A percentile compares a stretch with the other conserved stretches of the same genome.
Conservation (phyloP, 2,888 invertebrate genomes). For the Willowsia nigromaculata region DNA sequence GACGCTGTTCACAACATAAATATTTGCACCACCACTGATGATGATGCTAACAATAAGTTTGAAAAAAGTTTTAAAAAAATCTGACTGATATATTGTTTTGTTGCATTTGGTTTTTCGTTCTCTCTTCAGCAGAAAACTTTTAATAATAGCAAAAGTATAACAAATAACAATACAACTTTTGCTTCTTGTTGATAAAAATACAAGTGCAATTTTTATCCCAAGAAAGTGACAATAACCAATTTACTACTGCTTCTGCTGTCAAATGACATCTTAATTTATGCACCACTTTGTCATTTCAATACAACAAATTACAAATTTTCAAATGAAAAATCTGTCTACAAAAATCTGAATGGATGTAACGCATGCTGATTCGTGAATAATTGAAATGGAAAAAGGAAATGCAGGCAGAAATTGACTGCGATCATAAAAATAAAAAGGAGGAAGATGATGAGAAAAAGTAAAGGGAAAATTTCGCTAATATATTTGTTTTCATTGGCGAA, state of each 20-base stretch:
- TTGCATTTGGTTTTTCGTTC: neutral
- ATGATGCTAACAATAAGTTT: slow-evolving; percentile 14
- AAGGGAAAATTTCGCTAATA: slow-evolving; percentile 31
- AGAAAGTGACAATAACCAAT: slow-evolving; percentile 17
- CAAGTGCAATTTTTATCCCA: neutral
- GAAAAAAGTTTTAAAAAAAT: neutral
- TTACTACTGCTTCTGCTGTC: neutral
- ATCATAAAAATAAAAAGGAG: neutral
- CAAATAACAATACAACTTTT: neutral
- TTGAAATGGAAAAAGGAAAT: slow-evolving; percentile 34
- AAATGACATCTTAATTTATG: slow-evolving; percentile 27
- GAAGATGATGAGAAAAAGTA: slow-evolving; percentile 34
- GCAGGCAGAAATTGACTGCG: neutral
- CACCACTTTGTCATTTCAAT: neutral
- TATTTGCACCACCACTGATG: slow-evolving; percentile 1
- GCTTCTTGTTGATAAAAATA: neutral
- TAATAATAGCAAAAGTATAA: neutral
- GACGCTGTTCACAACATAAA: neutral
- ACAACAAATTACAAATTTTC: neutral
- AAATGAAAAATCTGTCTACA: neutral
- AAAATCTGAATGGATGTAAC: neutral
- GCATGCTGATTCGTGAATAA: slow-evolving; percentile 15
- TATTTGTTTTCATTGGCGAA: neutral
- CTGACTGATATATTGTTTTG: neutral
- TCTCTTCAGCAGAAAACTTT: neutral